Base-by-base conservation (phyloP, 2,113 vertebrate genomes). In the Copsychus sechellarum region DNA sequence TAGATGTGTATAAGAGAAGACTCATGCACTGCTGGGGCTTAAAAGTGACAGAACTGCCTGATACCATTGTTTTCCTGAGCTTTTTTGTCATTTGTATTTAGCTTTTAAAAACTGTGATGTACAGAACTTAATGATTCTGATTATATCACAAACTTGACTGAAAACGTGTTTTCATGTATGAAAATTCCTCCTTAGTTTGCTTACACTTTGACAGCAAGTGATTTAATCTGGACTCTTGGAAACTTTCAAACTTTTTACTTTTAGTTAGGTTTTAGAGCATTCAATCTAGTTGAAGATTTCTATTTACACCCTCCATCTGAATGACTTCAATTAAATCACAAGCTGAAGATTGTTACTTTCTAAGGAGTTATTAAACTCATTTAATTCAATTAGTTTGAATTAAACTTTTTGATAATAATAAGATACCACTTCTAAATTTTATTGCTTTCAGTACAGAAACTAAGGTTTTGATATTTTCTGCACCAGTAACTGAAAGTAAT, bases 41-140 rank as follows among this genome's bases (percentile, higher is more conserved):
- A 61, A 64, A 72, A 54, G 69, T 92, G 51, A 61, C 78, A 69
- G 92, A 96, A 88, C 86, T 72, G 90, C 86, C 90, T 74, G 77
- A 96, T 90, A 96, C 95, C 83, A 66, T 90, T 24, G 22, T 93
- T 81, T 79, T 53, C 20, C 70, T 82, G 40, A 81, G 58, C 57
- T 66, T 89, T 50, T 50, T 88, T 82, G 67, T 84, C 57, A 67
- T 40, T 81, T 85, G 53, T 43, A 69, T 29, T 86, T 80, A 69
- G 28, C 22, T 17, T 54, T 81, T 47, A 54, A 70, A 19, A 80
- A 16, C 1, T 19, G 22, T 9, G 6, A 85, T 45, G 36, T 12
- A 34, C 33, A 72, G 47, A 73, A 67, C 43, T 69, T 58, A 70
- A 90, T 81, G 24, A 72, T 74, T 76, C 43, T 76, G 34, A 81